phyloP scores from a whole-genome alignment of 2,888 invertebrate species.

The Harpalus rufipes region DNA sequence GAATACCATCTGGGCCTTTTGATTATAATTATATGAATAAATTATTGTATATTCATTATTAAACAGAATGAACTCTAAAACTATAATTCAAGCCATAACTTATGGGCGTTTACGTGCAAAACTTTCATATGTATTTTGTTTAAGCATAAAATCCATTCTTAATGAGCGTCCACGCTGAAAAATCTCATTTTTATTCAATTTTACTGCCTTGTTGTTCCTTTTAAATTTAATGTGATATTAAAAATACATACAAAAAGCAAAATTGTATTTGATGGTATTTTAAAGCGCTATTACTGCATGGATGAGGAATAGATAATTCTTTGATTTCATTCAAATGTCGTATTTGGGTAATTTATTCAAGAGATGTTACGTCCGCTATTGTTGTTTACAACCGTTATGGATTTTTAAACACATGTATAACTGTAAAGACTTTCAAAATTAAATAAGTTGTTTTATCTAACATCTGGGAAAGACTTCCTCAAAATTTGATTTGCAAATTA shows the following conservation, averaged over 20 bases:
- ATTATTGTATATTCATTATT: constrained; percentile 55
- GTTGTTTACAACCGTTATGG: constrained; percentile 42
- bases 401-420: constrained; percentile 43
- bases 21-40: constrained; percentile 61
- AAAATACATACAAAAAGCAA: constrained; percentile 36
- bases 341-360: constrained; percentile 27
- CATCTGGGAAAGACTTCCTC: not conserved
- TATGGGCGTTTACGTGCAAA: constrained; percentile 37
- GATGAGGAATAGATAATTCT: constrained; percentile 11
- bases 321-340: constrained; percentile 18
- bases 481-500: not conserved
- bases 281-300: constrained; percentile 20
- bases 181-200: constrained; percentile 17
- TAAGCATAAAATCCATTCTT: constrained; percentile 42
- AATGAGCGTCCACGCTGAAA: constrained; percentile 21
- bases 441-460: not conserved
- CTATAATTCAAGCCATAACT: constrained; percentile 45
- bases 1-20: constrained; percentile 55
- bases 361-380: constrained; percentile 41
- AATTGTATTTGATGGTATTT: constrained; percentile 35
- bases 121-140: constrained; percentile 27
- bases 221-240: constrained; percentile 36
- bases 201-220: constrained; percentile 27
- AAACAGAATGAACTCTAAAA: constrained; percentile 59
- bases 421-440: constrained; percentile 31